These are phyloP conservation scores for Rhingia rostrata DNA, from an alignment of 2,888 invertebrate species.

Conservation along the genomic window DNA sequence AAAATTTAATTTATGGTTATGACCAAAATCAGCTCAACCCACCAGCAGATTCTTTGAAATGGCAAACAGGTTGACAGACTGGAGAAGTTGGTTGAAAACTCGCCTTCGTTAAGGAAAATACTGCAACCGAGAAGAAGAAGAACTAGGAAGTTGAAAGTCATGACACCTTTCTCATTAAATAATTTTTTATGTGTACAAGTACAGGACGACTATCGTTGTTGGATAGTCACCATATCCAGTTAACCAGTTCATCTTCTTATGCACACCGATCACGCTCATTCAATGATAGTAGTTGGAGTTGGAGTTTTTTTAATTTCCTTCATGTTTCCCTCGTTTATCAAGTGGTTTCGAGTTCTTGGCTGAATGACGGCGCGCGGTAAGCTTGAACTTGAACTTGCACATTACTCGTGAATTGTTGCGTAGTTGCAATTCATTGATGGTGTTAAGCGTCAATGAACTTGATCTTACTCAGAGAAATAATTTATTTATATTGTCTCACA, in stretches of 20 bases:
- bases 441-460: background rate
- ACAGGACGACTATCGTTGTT: background rate
- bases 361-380: background rate
- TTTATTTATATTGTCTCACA: no score
- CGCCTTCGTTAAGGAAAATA: background rate
- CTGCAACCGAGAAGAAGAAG: background rate
- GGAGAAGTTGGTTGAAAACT: conserved; percentile 1
- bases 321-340: background rate
- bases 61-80: conserved; percentile 1
- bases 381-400: conserved; percentile 61
- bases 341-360: conserved; percentile 14
- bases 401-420: conserved; percentile 2
- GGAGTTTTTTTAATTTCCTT: conserved; percentile 2
- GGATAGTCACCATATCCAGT: background rate
- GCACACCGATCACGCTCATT: conserved; percentile 27
- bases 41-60: background rate
- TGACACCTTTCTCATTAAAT: conserved; percentile 18
- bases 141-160: conserved; percentile 51
- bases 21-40: background rate
- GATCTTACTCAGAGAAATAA: background rate
- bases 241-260: conserved; percentile 22
- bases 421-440: conserved; percentile 9
- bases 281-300: background rate
- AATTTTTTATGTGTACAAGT: background rate
- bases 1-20: conserved; percentile 16